Conservation (phyloP, 2,888 invertebrate species). For the Xylota sylvarum region DNA sequence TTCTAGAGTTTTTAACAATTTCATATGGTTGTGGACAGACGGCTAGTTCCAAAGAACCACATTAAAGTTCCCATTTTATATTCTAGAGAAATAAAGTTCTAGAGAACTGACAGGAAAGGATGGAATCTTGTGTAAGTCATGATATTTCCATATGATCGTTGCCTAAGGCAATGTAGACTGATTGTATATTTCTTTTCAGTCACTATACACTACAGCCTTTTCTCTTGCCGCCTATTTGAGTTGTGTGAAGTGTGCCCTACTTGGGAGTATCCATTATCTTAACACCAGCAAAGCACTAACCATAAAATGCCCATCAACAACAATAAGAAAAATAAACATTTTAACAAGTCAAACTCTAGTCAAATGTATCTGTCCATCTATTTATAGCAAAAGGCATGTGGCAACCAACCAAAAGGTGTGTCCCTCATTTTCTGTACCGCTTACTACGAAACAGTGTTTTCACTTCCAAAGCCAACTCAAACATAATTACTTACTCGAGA, state of each 20-base stretch:
- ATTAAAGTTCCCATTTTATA: no score
- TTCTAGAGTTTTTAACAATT: no score
- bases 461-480: constrained; percentile 54
- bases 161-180: no score
- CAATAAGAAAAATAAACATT: constrained; percentile 29
- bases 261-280: neutral
- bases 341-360: constrained; percentile 40
- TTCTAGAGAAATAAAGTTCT: no score
- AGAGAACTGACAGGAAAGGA: no score
- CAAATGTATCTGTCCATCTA: constrained; percentile 49
- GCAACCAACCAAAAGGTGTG: constrained; percentile 62
- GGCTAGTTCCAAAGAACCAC: no score
- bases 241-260: neutral
- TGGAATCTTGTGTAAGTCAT: no score
- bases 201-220: no score
- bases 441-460: constrained; percentile 30
- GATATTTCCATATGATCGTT: no score
- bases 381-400: constrained; percentile 49
- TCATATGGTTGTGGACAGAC: no score
- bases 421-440: constrained; percentile 34
- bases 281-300: neutral
- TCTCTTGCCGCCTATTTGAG: no score
- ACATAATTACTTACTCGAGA: constrained; percentile 64
- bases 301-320: neutral
- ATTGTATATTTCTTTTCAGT: no score